Base-by-base conservation (phyloP, 2,797 vertebrate species). In the Gymnothorax reevesii region DNA sequence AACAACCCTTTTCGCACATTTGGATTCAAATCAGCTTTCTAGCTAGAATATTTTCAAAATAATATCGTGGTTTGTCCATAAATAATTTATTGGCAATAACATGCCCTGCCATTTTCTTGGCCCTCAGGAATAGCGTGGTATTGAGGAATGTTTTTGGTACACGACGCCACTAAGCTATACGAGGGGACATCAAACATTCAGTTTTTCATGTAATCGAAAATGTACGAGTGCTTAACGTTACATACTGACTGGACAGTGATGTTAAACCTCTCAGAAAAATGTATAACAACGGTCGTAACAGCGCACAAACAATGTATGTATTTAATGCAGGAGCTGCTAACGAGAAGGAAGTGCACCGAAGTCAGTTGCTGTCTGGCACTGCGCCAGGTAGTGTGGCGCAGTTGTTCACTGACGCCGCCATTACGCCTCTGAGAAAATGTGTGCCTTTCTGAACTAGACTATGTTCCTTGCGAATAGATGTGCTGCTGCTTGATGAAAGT, bases 361-460 rank as follows among this genome's bases (percentile, higher is more conserved):
- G 22, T 7, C 49, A 55, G 52, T 13, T 4, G 22, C 84, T 75
- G 57, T 7, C 71, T 87, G 87, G 87, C 87, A 85, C 54, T 9
- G 15, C 84, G 83, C 87, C 87, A 87, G 25, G 10, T 5, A 57
- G 60, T 85, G 75, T 87, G 83, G 87, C 87, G 87, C 84, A 87
- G 87, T 84, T 80, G 69, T n/a, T 25, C 77, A 27, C 20, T 12
- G 17, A 22, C 13, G 71, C 83, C 83, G 86, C 86, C 86, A 87
- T 87, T 84, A 84, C 84, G 60, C 4, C n/a, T 22, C 33, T 27
- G 55, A 83, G 33, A 83, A 25, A 27, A 83, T 57, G 55, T 33
- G 82, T 83, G 6, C 52, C 77, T 55, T 22, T 52, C 22, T 54
- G 9, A 55, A 80, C 7, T 25, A 33, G 55, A 33, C 82, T 83